A percentile compares a stretch with the other conserved stretches of the same genome.
Evolutionary conservation across 2,888 invertebrate species (phyloP).

Genomic region (Lycia hirtaria): DNA sequence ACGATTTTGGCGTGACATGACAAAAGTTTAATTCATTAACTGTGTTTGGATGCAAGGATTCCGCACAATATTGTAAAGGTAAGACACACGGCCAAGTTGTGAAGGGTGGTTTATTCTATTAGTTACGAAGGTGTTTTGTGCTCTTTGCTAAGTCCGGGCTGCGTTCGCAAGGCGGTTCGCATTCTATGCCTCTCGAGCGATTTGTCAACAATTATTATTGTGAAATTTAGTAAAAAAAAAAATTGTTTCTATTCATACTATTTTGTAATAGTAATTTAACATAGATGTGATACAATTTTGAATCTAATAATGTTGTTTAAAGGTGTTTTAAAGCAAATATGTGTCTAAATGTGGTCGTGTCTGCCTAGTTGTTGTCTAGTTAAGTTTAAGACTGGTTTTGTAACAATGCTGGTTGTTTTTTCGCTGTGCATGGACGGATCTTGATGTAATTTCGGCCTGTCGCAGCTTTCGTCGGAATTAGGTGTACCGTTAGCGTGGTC

Average conservation of each 20-base stretch:
- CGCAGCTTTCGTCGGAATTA: slow-evolving; percentile 31
- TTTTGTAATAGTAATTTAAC: slow-evolving; percentile 50
- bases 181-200: slow-evolving; percentile 61
- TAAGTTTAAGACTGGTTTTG: slow-evolving; percentile 43
- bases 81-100: slow-evolving; percentile 64
- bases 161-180: slow-evolving; percentile 73
- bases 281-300: slow-evolving; percentile 40
- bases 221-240: slow-evolving; percentile 44
- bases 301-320: background rate
- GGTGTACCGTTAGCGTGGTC: slow-evolving; percentile 34
- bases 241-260: slow-evolving; percentile 47
- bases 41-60: slow-evolving; percentile 59
- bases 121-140: slow-evolving; percentile 51
- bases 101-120: slow-evolving; percentile 59
- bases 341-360: slow-evolving; percentile 26
- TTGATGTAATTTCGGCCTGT: slow-evolving; percentile 31
- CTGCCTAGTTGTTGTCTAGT: slow-evolving; percentile 34
- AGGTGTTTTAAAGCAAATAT: slow-evolving; percentile 24
- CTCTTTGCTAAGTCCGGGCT: slow-evolving; percentile 62
- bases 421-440: slow-evolving; percentile 34
- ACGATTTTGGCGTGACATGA: slow-evolving; percentile 63
- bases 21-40: slow-evolving; percentile 49
- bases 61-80: slow-evolving; percentile 65
- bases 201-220: slow-evolving; percentile 71
- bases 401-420: slow-evolving; percentile 43